These are phyloP conservation scores for Sparidentex hasta DNA, from an alignment of 2,797 vertebrate species.

Conservation along the genomic window DNA sequence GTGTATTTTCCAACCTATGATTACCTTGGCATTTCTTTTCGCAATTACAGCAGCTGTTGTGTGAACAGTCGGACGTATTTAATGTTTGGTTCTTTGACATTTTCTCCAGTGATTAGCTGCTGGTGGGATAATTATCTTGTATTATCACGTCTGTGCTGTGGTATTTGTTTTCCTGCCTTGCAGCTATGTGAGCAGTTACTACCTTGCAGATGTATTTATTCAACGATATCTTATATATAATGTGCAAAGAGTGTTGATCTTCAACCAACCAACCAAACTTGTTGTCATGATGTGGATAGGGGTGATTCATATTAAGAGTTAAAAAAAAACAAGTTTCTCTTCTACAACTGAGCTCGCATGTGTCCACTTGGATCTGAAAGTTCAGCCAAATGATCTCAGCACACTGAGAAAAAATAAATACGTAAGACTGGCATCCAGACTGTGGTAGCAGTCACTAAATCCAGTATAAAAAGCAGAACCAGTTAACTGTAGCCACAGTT, in stretches of 20 bases:
- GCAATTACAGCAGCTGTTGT: constrained; percentile 23
- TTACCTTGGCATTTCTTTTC: constrained; percentile 38
- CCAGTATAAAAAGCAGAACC: not conserved
- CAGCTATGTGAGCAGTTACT: not conserved
- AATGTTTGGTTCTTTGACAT: constrained; percentile 42
- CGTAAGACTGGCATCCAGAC: not conserved
- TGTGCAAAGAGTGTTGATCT: not conserved
- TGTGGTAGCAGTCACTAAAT: not conserved
- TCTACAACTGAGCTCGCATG: not conserved
- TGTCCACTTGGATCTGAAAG: not conserved
- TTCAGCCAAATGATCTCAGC: not conserved
- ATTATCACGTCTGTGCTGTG: not conserved
- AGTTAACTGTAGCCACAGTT: not conserved
- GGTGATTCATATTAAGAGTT: too few species aligned
- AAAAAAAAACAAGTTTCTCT: too few species aligned
- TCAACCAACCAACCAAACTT: not conserved
- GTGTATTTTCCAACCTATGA: not conserved
- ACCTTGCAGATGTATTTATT: not conserved
- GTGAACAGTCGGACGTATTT: not conserved
- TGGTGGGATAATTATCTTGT: constrained; percentile 22
- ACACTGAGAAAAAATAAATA: not conserved
- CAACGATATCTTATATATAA: not conserved
- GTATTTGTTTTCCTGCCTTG: not conserved
- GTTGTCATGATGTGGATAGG: too few species aligned
- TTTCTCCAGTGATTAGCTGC: constrained; percentile 38